Conservation (phyloP, 2,888 invertebrate genomes). For the Aromia moschata region DNA sequence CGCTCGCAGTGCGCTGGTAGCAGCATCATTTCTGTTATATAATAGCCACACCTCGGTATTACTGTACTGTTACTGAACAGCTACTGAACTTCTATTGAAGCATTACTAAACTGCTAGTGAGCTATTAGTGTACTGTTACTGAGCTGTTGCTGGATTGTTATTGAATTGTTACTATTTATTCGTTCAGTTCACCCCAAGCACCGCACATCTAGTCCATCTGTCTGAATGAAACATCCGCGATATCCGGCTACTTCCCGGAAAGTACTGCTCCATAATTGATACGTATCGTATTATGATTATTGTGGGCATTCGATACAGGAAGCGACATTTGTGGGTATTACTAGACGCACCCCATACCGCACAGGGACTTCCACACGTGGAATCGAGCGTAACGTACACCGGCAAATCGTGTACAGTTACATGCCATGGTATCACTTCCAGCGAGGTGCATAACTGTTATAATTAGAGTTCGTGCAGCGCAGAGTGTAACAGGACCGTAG, state of each 20-base stretch:
- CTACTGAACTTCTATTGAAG: too few species aligned
- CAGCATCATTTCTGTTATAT: too few species aligned
- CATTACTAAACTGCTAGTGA: too few species aligned
- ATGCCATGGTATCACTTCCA: constrained; percentile 9
- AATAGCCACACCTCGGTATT: too few species aligned
- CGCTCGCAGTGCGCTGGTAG: too few species aligned
- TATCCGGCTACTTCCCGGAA: constrained; percentile 49
- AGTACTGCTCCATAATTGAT: constrained; percentile 51
- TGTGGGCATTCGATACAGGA: constrained; percentile 51
- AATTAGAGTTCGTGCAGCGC: constrained; percentile 2
- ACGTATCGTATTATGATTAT: constrained; percentile 53
- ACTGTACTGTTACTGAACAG: too few species aligned
- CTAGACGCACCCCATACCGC: constrained; percentile 29
- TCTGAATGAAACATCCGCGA: constrained; percentile 35
- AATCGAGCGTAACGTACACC: constrained; percentile 30
- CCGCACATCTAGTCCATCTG: constrained; percentile 29
- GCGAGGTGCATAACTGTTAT: constrained; percentile 9
- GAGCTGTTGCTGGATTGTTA: too few species aligned
- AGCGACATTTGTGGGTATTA: constrained; percentile 50
- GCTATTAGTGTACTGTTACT: too few species aligned
- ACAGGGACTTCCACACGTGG: constrained; percentile 27
- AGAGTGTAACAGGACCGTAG: too few species aligned
- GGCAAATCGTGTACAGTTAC: constrained; percentile 25
- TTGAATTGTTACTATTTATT: too few species aligned
- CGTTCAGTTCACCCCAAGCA: background rate